Conservation (phyloP, 2,888 invertebrate species). For the Hypomecis atomaria region DNA sequence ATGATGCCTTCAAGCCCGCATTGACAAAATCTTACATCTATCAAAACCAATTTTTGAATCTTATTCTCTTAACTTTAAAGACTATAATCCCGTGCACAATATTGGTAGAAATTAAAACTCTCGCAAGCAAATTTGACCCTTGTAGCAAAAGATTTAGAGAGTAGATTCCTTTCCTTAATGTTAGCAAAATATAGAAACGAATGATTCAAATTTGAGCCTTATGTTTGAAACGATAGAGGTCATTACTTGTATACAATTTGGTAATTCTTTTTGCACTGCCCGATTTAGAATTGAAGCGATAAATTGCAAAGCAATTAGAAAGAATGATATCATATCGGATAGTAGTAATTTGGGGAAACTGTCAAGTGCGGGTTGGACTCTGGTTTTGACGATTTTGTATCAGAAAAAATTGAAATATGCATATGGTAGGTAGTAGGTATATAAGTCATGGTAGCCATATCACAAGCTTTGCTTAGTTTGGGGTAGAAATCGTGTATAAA, state of each 20-base stretch:
- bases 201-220: background rate
- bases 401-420: no score
- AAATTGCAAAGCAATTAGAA: conserved; percentile 12
- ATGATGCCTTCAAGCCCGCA: conserved; percentile 21
- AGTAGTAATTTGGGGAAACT: background rate
- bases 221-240: background rate
- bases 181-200: background rate
- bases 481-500: no score
- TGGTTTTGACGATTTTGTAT: no score
- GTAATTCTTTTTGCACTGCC: conserved; percentile 9
- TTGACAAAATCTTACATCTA: conserved; percentile 12
- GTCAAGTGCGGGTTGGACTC: no score
- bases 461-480: no score
- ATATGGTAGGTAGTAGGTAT: no score
- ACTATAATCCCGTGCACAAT: background rate
- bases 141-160: background rate
- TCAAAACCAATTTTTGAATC: conserved; percentile 3
- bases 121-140: no score
- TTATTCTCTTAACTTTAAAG: background rate
- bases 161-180: background rate
- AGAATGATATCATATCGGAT: conserved; percentile 9
- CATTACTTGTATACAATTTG: background rate
- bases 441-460: no score
- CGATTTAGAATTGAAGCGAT: conserved; percentile 19
- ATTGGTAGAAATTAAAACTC: background rate